Evolutionary conservation across 2,113 vertebrate species (phyloP), one percentile per base, ranked within the genome.

Genomic region (Chiloscyllium plagiosum): DNA sequence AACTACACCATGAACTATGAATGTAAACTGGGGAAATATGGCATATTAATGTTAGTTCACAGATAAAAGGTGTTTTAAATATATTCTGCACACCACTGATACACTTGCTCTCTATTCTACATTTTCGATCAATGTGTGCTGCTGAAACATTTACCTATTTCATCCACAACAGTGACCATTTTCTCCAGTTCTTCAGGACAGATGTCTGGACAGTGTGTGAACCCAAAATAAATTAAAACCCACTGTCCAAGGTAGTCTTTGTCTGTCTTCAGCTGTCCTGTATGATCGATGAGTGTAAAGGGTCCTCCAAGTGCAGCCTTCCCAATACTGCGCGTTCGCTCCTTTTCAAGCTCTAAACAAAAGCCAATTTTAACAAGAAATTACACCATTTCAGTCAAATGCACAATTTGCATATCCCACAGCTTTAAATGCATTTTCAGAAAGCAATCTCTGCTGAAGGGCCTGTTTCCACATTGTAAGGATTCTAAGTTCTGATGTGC

Each of bases 181-280:
- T 99, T 99, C 97, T 99, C 99, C 10, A 99, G 96, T 93, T 99
- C 99, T 70, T 99, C 99, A 0, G 99, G 99, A 96, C 99, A 99
- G 97, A 99, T 98, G 97, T 99, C 99, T 5, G 99, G 99, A 96
- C 99, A 99, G 97, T 99, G 99, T 0, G 99, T 99, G 96, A 99
- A 99, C 17, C 99, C 99, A 0, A 99, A 99, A 96, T 99, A 99
- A 97, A 99, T 97, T 96, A 99, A 97, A 37, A 99, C 97, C 99
- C 99, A 99, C 96, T 98, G 98, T 95, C 99, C 99, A 0, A 99
- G 56, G 97, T 98, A 99, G 97, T 99, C 98, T 96, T 98, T 97
- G 96, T 97, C 98, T 80, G 97, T 98, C 96, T 96, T 96, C 15
- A 98, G 97, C 83, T 98, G 98, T 42, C 98, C 98, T 80, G 98